phyloP scores from a whole-genome alignment of 2,797 vertebrate species.

The Acanthurus tractus region DNA sequence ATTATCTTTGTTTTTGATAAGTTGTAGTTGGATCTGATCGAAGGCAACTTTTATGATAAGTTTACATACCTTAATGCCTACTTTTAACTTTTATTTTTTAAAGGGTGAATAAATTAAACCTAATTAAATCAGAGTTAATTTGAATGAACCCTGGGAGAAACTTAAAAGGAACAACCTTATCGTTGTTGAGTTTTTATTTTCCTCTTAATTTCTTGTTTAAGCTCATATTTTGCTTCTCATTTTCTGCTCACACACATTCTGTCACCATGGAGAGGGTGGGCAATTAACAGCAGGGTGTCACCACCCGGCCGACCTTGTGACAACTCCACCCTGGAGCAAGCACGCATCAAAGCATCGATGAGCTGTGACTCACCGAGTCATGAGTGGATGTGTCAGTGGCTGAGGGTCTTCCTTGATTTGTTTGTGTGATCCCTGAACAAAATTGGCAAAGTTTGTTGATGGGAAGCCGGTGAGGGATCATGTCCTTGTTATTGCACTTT shows the following conservation, averaged over 20 bases:
- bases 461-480: conserved; percentile 11
- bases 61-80: too few species aligned
- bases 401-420: not conserved
- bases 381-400: conserved; percentile 18
- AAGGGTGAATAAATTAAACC: too few species aligned
- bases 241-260: conserved; percentile 18
- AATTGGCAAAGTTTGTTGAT: accelerated
- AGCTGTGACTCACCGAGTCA: conserved; percentile 38
- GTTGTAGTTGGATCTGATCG: too few species aligned
- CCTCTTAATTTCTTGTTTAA: too few species aligned
- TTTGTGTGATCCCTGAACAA: not conserved
- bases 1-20: conserved; percentile 2
- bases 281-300: conserved; percentile 68
- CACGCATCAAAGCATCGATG: not conserved
- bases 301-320: conserved; percentile 51
- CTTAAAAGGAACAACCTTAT: not conserved
- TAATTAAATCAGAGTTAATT: too few species aligned
- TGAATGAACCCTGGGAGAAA: too few species aligned
- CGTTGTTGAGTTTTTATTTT: too few species aligned
- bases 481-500: not conserved
- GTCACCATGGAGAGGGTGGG: conserved; percentile 32
- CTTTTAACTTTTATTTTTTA: too few species aligned
- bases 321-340: conserved; percentile 25
- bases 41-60: too few species aligned
- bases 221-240: conserved; percentile 8